Conservation (phyloP, 2,888 invertebrate genomes). For the Deilephila elpenor region DNA sequence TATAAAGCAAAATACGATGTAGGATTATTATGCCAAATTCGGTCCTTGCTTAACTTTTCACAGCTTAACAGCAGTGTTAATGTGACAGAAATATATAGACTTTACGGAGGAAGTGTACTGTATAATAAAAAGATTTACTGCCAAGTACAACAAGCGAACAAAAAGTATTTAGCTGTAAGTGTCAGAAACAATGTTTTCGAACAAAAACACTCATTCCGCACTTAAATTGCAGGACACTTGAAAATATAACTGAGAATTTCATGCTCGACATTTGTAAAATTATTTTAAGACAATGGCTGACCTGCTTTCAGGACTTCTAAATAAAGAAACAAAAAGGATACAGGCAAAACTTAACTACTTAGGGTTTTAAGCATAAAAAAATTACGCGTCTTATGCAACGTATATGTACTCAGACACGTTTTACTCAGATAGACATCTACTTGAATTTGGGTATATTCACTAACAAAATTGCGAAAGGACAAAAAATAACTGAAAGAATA, state of each 20-base stretch:
- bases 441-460: too few species aligned
- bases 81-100: constrained; percentile 2
- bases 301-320: neutral
- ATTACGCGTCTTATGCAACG: neutral
- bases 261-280: neutral
- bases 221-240: constrained; percentile 1
- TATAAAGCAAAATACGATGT: too few species aligned
- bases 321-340: neutral
- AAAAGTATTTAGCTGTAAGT: constrained; percentile 25
- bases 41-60: neutral
- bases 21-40: too few species aligned
- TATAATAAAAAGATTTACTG: constrained; percentile 18
- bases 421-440: neutral
- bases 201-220: constrained; percentile 18
- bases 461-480: too few species aligned
- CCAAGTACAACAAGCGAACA: constrained; percentile 10
- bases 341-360: neutral
- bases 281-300: constrained; percentile 1
- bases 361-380: neutral
- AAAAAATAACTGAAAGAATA: too few species aligned
- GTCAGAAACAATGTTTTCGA: constrained; percentile 10
- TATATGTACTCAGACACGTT: neutral
- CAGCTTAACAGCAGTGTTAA: constrained; percentile 4
- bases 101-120: constrained; percentile 9
- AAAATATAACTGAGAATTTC: constrained; percentile 7